These are phyloP conservation scores for Manacus vitellinus DNA, from an alignment of 2,113 vertebrate genomes.

Conservation along the genomic window DNA sequence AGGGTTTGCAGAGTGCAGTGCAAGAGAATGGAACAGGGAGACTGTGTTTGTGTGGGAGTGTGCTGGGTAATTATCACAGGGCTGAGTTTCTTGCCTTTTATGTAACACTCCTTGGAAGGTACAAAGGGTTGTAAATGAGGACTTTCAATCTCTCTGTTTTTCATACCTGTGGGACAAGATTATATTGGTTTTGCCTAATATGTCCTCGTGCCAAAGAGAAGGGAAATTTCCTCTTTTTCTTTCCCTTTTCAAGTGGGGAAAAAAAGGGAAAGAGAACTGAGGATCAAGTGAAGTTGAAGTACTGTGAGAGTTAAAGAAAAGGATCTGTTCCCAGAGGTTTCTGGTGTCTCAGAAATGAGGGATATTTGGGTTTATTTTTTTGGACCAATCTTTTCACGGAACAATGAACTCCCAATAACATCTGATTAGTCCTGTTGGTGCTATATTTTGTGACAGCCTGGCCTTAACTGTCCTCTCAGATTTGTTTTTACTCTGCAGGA, in stretches of 20 bases:
- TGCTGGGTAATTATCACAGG: not conserved
- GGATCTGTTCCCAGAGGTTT: not conserved
- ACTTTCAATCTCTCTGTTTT: not conserved
- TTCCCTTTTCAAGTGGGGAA: not conserved
- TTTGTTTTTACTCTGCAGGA: not conserved
- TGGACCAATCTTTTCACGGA: not conserved
- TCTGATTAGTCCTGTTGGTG: not conserved
- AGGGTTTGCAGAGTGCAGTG: not conserved
- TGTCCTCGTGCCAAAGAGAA: not conserved
- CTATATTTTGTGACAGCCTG: slow-evolving; percentile 48
- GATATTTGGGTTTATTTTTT: not conserved
- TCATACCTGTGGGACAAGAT: not conserved
- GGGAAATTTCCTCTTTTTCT: not conserved
- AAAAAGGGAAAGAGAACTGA: not conserved
- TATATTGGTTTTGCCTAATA: not conserved
- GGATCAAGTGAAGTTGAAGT: not conserved
- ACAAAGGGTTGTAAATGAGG: not conserved
- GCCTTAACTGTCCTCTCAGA: slow-evolving; percentile 22
- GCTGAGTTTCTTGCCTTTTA: not conserved
- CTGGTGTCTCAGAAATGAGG: not conserved
- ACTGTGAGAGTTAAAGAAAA: not conserved
- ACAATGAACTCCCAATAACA: not conserved
- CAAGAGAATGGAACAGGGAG: not conserved
- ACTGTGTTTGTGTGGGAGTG: not conserved
- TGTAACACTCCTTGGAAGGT: not conserved